These are phyloP conservation scores for Platysternon megacephalum DNA, from an alignment of 2,113 vertebrate genomes.

Conservation along the genomic window DNA sequence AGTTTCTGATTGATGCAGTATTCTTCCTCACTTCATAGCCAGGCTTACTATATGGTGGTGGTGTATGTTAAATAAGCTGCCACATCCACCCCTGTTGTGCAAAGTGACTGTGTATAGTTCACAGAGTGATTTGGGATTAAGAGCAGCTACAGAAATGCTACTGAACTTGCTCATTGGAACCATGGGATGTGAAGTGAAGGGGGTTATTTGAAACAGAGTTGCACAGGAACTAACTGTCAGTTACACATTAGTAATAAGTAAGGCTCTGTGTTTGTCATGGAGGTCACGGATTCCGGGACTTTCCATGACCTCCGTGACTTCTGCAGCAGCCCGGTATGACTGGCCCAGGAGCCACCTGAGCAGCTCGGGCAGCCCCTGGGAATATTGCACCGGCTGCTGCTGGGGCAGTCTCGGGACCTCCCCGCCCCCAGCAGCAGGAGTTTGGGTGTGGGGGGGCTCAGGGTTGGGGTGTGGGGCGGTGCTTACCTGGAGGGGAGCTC, in stretches of 20 bases:
- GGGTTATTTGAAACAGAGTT: background rate
- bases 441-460: no score
- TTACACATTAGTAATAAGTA: background rate
- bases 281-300: no score
- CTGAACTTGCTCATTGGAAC: background rate
- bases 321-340: no score
- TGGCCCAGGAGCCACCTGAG: no score
- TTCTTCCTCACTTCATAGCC: background rate
- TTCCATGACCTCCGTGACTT: no score
- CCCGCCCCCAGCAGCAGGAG: no score
- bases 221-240: background rate
- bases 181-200: background rate
- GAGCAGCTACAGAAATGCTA: background rate
- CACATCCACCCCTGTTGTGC: background rate
- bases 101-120: background rate
- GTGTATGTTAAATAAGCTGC: background rate
- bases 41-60: background rate
- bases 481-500: no score
- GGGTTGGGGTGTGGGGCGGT: no score
- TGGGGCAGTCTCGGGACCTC: no score
- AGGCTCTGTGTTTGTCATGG: no score
- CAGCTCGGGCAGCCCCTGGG: no score
- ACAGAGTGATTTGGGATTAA: background rate
- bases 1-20: background rate
- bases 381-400: no score